A percentile compares a stretch with the other conserved stretches of the same genome.
Evolutionary conservation across 2,113 vertebrate genomes (phyloP).

Genomic region (Vidua chalybeata): DNA sequence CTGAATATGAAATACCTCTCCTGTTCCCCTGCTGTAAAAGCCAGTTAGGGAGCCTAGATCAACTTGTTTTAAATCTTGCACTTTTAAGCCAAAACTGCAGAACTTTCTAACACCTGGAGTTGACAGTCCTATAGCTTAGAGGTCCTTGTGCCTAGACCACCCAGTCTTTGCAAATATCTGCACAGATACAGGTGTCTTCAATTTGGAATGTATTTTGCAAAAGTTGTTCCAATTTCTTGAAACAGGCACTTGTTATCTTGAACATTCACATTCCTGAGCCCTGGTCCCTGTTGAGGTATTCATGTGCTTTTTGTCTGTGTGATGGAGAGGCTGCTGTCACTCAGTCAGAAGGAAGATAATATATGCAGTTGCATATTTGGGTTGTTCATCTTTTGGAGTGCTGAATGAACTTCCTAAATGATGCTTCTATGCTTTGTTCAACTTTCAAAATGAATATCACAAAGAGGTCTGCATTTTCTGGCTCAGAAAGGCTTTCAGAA

Average conservation of each 20-base stretch:
- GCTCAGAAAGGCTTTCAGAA: constrained; percentile 12
- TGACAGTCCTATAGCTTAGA: neutral
- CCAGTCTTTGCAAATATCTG: neutral
- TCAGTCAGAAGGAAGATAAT: neutral
- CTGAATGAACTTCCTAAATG: neutral
- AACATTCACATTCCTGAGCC: neutral
- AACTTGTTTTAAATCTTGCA: neutral
- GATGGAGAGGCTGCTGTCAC: constrained; percentile 18
- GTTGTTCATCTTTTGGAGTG: neutral
- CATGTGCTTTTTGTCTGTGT: neutral
- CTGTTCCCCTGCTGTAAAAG: neutral
- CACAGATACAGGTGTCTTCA: neutral
- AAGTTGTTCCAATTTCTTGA: neutral
- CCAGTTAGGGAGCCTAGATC: neutral
- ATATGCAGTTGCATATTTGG: neutral
- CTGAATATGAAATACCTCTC: neutral
- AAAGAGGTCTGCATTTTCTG: constrained; percentile 15
- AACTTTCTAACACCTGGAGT: neutral
- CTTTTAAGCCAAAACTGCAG: neutral
- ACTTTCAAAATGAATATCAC: constrained; percentile 41
- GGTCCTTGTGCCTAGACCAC: neutral
- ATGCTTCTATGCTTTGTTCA: neutral
- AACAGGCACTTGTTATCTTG: neutral
- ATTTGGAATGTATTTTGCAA: constrained; percentile 22
- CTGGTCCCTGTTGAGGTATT: neutral